Conservation (phyloP, 1,140 invertebrate species). For the Papilio xuthus region DNA sequence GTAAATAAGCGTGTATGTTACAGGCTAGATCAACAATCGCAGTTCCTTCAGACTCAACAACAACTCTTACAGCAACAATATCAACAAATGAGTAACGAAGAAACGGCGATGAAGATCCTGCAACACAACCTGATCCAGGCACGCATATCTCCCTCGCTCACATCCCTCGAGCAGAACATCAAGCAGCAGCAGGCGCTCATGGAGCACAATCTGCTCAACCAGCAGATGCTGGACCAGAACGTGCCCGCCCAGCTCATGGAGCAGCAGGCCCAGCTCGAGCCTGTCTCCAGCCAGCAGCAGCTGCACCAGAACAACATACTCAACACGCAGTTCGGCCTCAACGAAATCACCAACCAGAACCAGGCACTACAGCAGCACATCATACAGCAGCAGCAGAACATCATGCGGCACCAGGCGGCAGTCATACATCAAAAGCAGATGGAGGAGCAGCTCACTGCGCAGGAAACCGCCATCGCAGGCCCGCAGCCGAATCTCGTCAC, state of each 20-base stretch:
- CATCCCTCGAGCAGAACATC: conserved; percentile 62
- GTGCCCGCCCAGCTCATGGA: conserved; percentile 76
- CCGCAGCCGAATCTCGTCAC: conserved; percentile 66
- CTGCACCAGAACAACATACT: conserved; percentile 60
- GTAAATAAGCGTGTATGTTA: conserved; percentile 39
- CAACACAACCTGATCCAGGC: conserved; percentile 81
- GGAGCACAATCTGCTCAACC: conserved; percentile 83
- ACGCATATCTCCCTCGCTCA: conserved; percentile 73
- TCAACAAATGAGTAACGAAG: conserved; percentile 78
- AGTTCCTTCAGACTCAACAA: conserved; percentile 78
- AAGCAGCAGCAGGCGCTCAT: conserved; percentile 76
- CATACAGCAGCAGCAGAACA: conserved; percentile 74
- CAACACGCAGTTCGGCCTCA: conserved; percentile 63
- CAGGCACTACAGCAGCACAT: conserved; percentile 74
- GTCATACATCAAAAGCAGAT: conserved; percentile 80
- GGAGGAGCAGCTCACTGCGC: conserved; percentile 71
- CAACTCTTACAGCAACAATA: conserved; percentile 80
- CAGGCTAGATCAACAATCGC: conserved; percentile 79
- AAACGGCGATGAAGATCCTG: conserved; percentile 74
- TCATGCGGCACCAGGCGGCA: conserved; percentile 74
- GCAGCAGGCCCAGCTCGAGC: conserved; percentile 73
- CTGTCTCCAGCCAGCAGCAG: conserved; percentile 67
- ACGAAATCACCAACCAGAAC: conserved; percentile 76
- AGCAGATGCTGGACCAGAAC: conserved; percentile 82
- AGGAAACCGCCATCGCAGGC: conserved; percentile 67